Percentiles rank a stretch among this genome's conserved stretches.
Conservation (phyloP, 53 echinoderm and acorn worm species). For the Hippasteria phrygiana region DNA sequence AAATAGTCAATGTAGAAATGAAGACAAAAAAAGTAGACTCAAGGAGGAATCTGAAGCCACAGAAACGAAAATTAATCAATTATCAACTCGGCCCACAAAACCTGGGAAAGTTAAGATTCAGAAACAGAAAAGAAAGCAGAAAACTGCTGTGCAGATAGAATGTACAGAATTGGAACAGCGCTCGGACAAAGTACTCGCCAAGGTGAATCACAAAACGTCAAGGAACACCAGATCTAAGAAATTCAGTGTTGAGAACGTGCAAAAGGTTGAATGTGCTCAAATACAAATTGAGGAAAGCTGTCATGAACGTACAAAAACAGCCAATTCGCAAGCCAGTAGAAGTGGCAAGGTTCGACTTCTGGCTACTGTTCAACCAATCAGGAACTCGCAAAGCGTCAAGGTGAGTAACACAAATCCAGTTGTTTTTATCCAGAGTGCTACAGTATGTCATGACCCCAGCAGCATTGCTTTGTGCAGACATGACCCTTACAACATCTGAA, state of each 20-base stretch:
- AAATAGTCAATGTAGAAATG: neutral
- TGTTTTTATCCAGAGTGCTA: neutral
- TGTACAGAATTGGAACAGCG: neutral
- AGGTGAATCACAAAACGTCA: neutral
- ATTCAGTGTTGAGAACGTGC: neutral
- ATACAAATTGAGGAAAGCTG: neutral
- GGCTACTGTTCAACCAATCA: constrained; percentile 24
- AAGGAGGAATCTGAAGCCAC: neutral
- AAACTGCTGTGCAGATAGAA: neutral
- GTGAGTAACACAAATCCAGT: neutral
- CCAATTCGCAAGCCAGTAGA: neutral
- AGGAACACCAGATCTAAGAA: neutral
- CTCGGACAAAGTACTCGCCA: neutral
- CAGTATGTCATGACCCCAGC: too few species aligned
- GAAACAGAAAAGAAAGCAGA: neutral
- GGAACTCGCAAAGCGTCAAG: constrained; percentile 18
- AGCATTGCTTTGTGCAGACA: too few species aligned
- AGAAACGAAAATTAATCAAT: neutral
- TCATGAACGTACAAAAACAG: neutral
- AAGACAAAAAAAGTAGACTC: neutral
- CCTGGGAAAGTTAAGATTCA: neutral
- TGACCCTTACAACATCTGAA: too few species aligned
- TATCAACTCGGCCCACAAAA: neutral
- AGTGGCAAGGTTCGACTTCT: neutral
- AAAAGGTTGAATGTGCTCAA: neutral